These are phyloP conservation scores for Amblyteles armatorius DNA, from an alignment of 2,888 invertebrate species.

Conservation along the genomic window DNA sequence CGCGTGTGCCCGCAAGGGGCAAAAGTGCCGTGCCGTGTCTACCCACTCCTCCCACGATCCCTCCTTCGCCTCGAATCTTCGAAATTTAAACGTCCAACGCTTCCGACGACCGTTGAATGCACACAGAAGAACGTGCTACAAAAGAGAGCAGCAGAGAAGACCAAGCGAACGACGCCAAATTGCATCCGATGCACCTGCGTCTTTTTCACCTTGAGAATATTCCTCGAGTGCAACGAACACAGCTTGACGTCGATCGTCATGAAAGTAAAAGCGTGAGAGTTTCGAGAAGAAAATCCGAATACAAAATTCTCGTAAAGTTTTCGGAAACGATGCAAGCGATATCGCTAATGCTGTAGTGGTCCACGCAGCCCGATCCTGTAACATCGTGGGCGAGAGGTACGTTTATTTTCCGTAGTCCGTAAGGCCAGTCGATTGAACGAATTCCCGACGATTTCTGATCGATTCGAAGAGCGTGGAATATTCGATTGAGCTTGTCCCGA, in stretches of 20 bases:
- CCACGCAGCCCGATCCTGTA: not conserved
- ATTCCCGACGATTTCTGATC: not conserved
- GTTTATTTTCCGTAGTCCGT: not conserved
- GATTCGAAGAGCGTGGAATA: not conserved
- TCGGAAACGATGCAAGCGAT: not conserved
- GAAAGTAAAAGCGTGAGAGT: slow-evolving; percentile 11
- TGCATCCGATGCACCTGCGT: slow-evolving; percentile 12
- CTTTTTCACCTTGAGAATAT: not conserved
- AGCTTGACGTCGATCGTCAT: not conserved
- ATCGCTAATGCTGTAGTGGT: not conserved
- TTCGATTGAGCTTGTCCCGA: not conserved
- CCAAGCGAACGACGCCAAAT: not conserved
- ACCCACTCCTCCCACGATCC: slow-evolving; percentile 8
- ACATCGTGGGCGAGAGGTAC: not conserved
- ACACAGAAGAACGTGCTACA: slow-evolving; percentile 11
- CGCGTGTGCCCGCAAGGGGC: not conserved
- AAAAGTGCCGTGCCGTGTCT: not conserved
- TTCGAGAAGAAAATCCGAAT: not conserved
- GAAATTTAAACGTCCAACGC: slow-evolving; percentile 35
- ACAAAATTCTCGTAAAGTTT: not conserved
- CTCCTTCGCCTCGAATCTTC: slow-evolving; percentile 11
- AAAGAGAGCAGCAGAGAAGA: not conserved
- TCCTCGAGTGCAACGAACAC: not conserved
- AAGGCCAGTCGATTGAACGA: not conserved
- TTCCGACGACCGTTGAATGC: slow-evolving; percentile 41